These are phyloP conservation scores for Megalonaias nervosa DNA, from an alignment of 1,140 invertebrate species.

Conservation along the genomic window DNA sequence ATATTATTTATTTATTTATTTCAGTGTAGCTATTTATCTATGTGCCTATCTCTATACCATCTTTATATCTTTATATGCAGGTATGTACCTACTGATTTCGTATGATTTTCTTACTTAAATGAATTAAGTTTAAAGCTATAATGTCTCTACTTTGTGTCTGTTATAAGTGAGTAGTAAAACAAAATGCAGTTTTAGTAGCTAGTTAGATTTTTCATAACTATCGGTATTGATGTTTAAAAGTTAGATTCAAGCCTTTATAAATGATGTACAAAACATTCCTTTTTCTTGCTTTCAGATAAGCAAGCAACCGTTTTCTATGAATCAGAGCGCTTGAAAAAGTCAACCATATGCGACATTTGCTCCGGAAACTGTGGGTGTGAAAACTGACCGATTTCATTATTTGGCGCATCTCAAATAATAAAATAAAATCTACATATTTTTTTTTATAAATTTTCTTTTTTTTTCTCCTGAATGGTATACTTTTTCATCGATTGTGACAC, in stretches of 20 bases:
- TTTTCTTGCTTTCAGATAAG: slow-evolving; percentile 37
- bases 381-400: too few relatives aligned
- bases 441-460: too few relatives aligned
- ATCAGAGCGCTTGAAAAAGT: slow-evolving; percentile 36
- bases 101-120: too few relatives aligned
- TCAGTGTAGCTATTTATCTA: too few relatives aligned
- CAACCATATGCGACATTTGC: slow-evolving; percentile 42
- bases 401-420: too few relatives aligned
- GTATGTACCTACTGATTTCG: background rate
- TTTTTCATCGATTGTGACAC: too few relatives aligned
- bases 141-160: background rate
- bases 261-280: background rate
- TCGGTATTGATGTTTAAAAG: background rate
- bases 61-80: background rate
- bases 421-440: too few relatives aligned
- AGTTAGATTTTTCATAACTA: background rate
- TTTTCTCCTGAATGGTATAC: too few relatives aligned
- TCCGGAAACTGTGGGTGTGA: slow-evolving; percentile 11
- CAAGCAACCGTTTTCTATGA: slow-evolving; percentile 45
- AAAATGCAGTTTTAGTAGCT: too few relatives aligned
- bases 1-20: too few relatives aligned
- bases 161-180: background rate
- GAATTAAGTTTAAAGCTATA: background rate
- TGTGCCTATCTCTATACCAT: background rate
- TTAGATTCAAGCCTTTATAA: background rate